These are phyloP conservation scores for Campylomormyrus tamandua DNA, from an alignment of 2,113 vertebrate genomes.

Conservation along the genomic window DNA sequence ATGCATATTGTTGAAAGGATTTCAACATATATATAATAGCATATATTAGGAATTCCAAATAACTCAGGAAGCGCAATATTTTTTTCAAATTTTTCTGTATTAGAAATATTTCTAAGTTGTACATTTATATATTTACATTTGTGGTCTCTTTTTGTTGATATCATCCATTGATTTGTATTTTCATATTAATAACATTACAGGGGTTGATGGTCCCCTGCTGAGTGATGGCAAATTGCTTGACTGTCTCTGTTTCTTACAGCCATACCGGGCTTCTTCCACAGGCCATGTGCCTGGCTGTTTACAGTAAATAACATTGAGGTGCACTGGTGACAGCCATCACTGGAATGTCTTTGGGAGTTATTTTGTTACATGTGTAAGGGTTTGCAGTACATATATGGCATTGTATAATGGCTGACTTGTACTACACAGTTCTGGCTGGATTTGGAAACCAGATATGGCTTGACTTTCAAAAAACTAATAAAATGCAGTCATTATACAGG, in stretches of 20 bases:
- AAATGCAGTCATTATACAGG: neutral
- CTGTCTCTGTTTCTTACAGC: neutral
- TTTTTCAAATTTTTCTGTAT: neutral
- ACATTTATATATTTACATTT: neutral
- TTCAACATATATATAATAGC: neutral
- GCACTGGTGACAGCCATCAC: neutral
- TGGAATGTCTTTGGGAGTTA: neutral
- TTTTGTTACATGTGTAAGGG: neutral
- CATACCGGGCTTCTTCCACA: neutral
- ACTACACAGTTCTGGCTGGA: neutral
- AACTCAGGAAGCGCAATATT: neutral
- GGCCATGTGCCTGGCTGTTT: neutral
- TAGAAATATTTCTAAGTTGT: neutral
- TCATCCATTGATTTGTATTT: neutral
- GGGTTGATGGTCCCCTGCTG: neutral
- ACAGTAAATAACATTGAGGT: neutral
- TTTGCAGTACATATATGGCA: neutral
- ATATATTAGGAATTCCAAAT: neutral
- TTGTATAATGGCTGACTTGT: neutral
- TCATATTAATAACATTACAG: neutral
- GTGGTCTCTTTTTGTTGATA: neutral
- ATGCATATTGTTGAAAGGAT: slow-evolving; percentile 17
- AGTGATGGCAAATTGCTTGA: neutral
- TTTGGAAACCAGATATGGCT: neutral
- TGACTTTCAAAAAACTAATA: neutral